A percentile compares a stretch with the other conserved stretches of the same genome.
Conservation (phyloP, 2,113 vertebrate genomes). For the Sphyrna mokarran region DNA sequence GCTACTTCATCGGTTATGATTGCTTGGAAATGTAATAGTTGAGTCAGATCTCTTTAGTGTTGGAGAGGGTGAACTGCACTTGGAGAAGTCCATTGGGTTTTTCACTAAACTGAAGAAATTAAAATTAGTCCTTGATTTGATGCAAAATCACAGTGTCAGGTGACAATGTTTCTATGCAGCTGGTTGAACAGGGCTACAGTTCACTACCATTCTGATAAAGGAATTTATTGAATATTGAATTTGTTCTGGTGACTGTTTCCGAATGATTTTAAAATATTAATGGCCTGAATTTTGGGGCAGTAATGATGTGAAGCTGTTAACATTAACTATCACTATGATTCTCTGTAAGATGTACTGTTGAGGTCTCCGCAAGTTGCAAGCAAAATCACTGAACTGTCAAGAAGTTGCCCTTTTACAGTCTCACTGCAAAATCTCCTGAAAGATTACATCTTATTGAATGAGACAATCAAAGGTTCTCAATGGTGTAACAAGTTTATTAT, state of each 20-base stretch:
- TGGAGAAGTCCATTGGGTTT: neutral
- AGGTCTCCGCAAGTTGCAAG: neutral
- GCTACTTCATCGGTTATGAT: neutral
- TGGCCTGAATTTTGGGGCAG: neutral
- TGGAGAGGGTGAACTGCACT: neutral
- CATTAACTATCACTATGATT: neutral
- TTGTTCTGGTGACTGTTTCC: neutral
- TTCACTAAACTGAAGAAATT: neutral
- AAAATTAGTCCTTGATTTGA: neutral
- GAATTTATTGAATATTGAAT: neutral
- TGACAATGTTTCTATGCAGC: neutral
- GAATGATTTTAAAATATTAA: neutral
- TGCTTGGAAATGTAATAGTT: neutral
- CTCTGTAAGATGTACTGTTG: neutral
- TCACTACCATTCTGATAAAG: neutral
- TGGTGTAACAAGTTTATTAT: neutral
- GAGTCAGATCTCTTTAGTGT: neutral
- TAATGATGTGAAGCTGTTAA: neutral
- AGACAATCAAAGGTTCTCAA: neutral
- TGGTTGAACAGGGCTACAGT: neutral
- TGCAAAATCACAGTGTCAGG: neutral
- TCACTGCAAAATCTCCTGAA: neutral
- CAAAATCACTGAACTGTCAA: neutral
- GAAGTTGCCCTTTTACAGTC: neutral
- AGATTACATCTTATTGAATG: neutral